Conservation (phyloP, 2,797 vertebrate genomes). For the Sebastiscus tertius region DNA sequence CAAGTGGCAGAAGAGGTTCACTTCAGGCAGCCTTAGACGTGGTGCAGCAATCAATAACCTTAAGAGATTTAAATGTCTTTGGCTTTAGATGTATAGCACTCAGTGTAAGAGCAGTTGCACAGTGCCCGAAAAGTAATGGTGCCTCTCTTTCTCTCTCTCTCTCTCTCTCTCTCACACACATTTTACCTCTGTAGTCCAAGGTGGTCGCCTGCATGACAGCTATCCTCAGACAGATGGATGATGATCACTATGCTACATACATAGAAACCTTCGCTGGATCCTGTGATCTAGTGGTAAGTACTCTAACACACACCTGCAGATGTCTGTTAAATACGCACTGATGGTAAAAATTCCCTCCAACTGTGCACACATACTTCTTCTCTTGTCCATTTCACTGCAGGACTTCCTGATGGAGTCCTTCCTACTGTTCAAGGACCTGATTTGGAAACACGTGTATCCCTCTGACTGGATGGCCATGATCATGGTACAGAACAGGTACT, state of each 20-base stretch:
- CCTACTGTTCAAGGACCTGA: slow-evolving; percentile 95
- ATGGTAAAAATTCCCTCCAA: neutral
- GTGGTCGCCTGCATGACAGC: slow-evolving; percentile 99
- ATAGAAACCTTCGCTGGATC: slow-evolving; percentile 92
- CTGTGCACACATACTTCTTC: neutral
- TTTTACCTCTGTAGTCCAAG: slow-evolving; percentile 84
- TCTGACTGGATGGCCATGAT: slow-evolving; percentile 98
- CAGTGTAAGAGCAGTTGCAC: slow-evolving; percentile 1
- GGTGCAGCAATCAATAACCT: slow-evolving; percentile 6
- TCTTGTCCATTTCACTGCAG: slow-evolving; percentile 73
- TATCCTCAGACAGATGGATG: slow-evolving; percentile 93
- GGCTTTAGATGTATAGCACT: slow-evolving; percentile 23
- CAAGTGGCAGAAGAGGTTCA: neutral
- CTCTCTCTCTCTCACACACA: neutral
- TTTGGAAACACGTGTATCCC: slow-evolving; percentile 95
- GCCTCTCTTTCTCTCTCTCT: neutral
- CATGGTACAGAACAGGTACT: slow-evolving; percentile 98
- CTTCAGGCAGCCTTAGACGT: neutral
- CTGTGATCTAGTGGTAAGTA: slow-evolving; percentile 92
- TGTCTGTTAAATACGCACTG: neutral
- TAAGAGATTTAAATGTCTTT: slow-evolving; percentile 7
- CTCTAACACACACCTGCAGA: neutral
- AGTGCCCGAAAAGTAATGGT: slow-evolving; percentile 22
- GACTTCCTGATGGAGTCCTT: slow-evolving; percentile 98
- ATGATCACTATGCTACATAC: slow-evolving; percentile 91